Conservation (phyloP, 2,888 invertebrate genomes). For the Galerucella nymphaeae region DNA sequence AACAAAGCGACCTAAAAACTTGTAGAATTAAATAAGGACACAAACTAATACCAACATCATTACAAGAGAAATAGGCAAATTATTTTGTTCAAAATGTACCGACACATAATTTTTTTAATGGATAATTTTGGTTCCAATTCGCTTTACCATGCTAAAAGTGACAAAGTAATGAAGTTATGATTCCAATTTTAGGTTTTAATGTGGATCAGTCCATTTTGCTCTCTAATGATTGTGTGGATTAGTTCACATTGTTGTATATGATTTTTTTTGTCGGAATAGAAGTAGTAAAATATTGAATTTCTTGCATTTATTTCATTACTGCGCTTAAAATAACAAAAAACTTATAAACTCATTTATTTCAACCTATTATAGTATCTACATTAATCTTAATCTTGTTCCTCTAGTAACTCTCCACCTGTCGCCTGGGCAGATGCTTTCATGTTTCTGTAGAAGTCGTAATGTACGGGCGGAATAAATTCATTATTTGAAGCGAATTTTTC, state of each 20-base stretch:
- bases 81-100: neutral
- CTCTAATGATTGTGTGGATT: neutral
- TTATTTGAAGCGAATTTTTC: constrained; percentile 37
- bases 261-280: neutral
- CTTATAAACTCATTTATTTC: neutral
- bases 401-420: constrained; percentile 14
- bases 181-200: neutral
- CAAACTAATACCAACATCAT: neutral
- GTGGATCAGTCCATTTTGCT: neutral
- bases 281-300: neutral
- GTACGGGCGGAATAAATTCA: constrained; percentile 36
- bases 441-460: constrained; percentile 30
- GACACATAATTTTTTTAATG: neutral
- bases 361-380: constrained; percentile 1
- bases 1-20: too few relatives aligned
- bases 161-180: neutral
- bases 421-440: constrained; percentile 22
- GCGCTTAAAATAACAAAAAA: neutral
- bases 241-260: neutral
- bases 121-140: neutral
- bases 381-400: neutral
- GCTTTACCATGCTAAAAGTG: neutral
- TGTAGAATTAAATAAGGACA: too few relatives aligned
- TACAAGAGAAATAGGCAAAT: neutral
- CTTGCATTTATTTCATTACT: neutral